Evolutionary conservation across 2,797 vertebrate species (phyloP).

Genomic region (Margarornis squamiger): DNA sequence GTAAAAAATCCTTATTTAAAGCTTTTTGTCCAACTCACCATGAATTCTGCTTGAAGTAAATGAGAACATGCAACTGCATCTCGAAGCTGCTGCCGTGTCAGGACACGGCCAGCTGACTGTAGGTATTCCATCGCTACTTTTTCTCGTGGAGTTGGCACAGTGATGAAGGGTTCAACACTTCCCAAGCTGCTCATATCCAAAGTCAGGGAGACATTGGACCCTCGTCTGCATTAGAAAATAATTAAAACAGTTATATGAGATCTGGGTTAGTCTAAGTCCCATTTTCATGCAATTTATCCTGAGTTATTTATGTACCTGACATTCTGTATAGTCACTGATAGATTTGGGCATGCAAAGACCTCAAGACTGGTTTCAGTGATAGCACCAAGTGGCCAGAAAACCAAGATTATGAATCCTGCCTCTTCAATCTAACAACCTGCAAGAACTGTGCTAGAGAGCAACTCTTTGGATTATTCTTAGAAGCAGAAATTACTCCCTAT

Average conservation of each 20-base stretch:
- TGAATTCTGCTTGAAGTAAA: conserved; percentile 91
- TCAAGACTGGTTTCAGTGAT: neutral
- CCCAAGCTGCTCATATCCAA: conserved; percentile 93
- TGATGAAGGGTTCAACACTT: conserved; percentile 84
- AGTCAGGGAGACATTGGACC: conserved; percentile 95
- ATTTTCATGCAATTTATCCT: neutral
- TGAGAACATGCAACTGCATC: conserved; percentile 82
- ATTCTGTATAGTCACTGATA: neutral
- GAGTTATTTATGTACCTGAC: neutral
- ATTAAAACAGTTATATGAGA: neutral
- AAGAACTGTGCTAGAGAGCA: neutral
- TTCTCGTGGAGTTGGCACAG: conserved; percentile 85
- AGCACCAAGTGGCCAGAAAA: neutral
- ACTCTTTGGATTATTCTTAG: neutral
- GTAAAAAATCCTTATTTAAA: neutral
- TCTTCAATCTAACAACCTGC: neutral
- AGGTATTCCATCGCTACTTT: conserved; percentile 89
- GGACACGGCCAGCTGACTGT: conserved; percentile 82
- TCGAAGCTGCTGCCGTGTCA: conserved; percentile 85
- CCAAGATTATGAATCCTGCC: neutral
- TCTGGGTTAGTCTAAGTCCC: neutral
- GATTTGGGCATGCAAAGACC: neutral
- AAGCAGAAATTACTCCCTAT: neutral
- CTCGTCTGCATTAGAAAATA: conserved; percentile 79
- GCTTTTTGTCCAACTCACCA: conserved; percentile 74